Percentiles rank a stretch among this genome's conserved stretches.
phyloP scores from a whole-genome alignment of 2,888 invertebrate genomes.

The Bedellia somnulentella region DNA sequence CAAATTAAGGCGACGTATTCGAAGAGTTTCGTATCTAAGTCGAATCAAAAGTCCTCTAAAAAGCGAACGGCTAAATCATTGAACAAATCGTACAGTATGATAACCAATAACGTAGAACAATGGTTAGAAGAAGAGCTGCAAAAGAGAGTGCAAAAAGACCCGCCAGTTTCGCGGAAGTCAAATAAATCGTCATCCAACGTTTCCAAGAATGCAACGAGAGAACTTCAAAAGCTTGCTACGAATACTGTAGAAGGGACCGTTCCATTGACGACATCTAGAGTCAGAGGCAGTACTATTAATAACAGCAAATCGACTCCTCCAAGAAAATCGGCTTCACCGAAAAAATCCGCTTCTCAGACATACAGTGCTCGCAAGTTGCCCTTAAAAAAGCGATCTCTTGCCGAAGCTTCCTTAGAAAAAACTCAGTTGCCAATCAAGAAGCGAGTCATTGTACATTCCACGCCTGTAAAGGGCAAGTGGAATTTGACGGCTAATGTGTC shows the following conservation, averaged over 20 bases:
- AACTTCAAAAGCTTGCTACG: slow-evolving; percentile 23
- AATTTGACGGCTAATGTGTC: slow-evolving; percentile 18
- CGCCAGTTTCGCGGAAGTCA: neutral
- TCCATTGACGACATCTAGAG: slow-evolving; percentile 17
- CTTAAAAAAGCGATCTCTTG: slow-evolving; percentile 32
- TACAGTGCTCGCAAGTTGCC: slow-evolving; percentile 27
- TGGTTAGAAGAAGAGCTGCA: slow-evolving; percentile 28
- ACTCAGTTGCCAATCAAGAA: slow-evolving; percentile 28
- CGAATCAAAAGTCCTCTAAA: slow-evolving; percentile 11
- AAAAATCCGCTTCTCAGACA: slow-evolving; percentile 18
- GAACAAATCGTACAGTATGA: slow-evolving; percentile 18
- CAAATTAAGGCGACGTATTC: slow-evolving; percentile 24
- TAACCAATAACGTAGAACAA: slow-evolving; percentile 22
- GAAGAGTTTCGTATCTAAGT: slow-evolving; percentile 21
- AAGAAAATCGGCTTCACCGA: too few species aligned
- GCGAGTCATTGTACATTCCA: slow-evolving; percentile 30
- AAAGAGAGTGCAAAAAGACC: slow-evolving; percentile 16
- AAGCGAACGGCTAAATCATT: slow-evolving; percentile 17
- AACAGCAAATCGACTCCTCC: slow-evolving; percentile 5
- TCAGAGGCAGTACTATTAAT: slow-evolving; percentile 14
- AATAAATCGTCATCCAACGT: slow-evolving; percentile 4
- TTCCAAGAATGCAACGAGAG: slow-evolving; percentile 14
- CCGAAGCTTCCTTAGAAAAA: slow-evolving; percentile 1
- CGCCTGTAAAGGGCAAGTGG: slow-evolving; percentile 26
- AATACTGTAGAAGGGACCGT: slow-evolving; percentile 22